Evolutionary conservation across 2,797 vertebrate genomes (phyloP).

Genomic region (Pogonophryne albipinna): DNA sequence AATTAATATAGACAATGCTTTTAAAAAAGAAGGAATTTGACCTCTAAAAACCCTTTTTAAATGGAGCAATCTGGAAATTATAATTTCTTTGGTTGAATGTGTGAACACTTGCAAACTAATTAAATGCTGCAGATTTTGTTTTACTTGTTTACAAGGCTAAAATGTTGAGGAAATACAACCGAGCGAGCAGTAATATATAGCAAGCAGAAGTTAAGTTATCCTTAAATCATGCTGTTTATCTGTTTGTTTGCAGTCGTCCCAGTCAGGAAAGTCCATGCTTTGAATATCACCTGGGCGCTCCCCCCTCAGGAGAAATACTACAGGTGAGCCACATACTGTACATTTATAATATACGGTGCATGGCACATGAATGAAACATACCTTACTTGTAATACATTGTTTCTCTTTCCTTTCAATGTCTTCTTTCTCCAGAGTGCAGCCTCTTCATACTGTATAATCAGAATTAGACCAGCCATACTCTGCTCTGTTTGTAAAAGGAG

Average conservation of each 20-base stretch:
- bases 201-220: neutral
- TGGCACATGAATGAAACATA: neutral
- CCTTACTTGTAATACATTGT: slow-evolving; percentile 23
- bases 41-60: neutral
- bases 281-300: slow-evolving; percentile 96
- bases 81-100: neutral
- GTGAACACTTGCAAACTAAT: neutral
- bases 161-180: neutral
- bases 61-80: neutral
- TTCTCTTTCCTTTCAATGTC: neutral
- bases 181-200: neutral
- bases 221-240: neutral
- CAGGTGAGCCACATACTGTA: slow-evolving; percentile 82
- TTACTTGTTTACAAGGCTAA: neutral
- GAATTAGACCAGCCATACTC: slow-evolving; percentile 50
- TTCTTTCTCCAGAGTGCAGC: slow-evolving; percentile 23
- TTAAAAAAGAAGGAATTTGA: neutral
- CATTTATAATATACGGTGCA: neutral
- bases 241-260: slow-evolving; percentile 88
- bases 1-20: no score
- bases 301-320: slow-evolving; percentile 94
- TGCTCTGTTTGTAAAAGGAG: slow-evolving; percentile 52
- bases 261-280: slow-evolving; percentile 92
- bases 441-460: slow-evolving; percentile 46
- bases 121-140: neutral